phyloP scores from a whole-genome alignment of 1,140 invertebrate genomes.

The Drosophila santomea region DNA sequence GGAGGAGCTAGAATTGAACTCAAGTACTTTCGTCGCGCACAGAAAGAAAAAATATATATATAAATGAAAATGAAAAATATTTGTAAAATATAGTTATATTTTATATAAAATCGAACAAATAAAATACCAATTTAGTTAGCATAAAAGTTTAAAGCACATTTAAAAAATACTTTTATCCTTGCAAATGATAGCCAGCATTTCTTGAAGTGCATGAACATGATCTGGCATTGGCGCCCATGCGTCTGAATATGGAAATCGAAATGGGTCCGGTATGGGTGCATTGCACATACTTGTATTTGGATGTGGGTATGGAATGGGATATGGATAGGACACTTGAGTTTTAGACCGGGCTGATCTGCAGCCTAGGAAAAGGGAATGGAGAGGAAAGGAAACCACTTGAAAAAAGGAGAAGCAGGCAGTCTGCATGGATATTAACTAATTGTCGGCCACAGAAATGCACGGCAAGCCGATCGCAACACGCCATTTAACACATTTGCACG shows the following conservation, averaged over 20 bases:
- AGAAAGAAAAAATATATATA: neutral
- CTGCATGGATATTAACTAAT: conserved; percentile 44
- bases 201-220: conserved; percentile 13
- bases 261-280: conserved; percentile 6
- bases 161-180: neutral
- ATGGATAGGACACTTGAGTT: conserved; percentile 5
- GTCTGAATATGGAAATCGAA: conserved; percentile 33
- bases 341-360: neutral
- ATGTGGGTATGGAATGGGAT: neutral
- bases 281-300: neutral
- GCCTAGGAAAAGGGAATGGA: neutral
- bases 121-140: no score
- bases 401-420: neutral
- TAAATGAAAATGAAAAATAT: neutral
- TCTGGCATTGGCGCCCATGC: conserved; percentile 24
- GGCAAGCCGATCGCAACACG: conserved; percentile 15
- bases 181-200: neutral
- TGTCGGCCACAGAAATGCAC: conserved; percentile 20
- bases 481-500: conserved; percentile 35
- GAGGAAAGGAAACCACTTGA: conserved; percentile 20
- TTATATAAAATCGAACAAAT: no score
- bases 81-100: neutral
- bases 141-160: no score
- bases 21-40: conserved; percentile 25
- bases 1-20: conserved; percentile 39